Conservation (phyloP, 2,888 invertebrate species). For the Xanthorhoe spadicearia region DNA sequence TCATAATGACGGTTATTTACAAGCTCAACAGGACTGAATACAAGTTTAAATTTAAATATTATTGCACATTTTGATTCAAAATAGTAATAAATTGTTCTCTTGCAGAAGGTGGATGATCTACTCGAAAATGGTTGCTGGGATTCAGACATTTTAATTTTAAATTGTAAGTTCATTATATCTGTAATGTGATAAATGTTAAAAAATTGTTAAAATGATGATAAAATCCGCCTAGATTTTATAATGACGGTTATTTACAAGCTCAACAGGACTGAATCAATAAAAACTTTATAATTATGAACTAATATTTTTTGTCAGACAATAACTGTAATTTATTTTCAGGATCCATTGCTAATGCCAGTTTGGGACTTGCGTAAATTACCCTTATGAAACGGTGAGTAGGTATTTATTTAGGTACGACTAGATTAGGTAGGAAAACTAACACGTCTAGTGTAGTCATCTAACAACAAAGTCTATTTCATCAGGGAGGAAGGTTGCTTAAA, state of each 20-base stretch:
- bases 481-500: no score
- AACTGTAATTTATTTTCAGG: background rate
- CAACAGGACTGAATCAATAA: conserved; percentile 48
- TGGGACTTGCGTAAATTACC: no score
- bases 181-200: background rate
- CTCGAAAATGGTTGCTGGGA: background rate
- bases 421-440: no score
- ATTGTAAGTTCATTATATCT: background rate
- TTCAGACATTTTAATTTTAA: background rate
- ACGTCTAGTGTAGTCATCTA: no score
- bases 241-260: conserved; percentile 62
- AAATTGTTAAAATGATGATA: conserved; percentile 50
- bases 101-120: background rate
- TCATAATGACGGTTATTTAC: conserved; percentile 53
- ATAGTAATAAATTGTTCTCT: background rate
- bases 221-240: conserved; percentile 51
- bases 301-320: background rate
- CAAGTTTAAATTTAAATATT: background rate
- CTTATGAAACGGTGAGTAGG: no score
- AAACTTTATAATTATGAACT: background rate
- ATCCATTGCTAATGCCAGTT: no score
- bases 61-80: background rate
- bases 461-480: no score
- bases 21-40: conserved; percentile 74
- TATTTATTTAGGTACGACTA: no score